Evolutionary conservation across 2,113 vertebrate species (phyloP).

Genomic region (Myotis lucifugus): DNA sequence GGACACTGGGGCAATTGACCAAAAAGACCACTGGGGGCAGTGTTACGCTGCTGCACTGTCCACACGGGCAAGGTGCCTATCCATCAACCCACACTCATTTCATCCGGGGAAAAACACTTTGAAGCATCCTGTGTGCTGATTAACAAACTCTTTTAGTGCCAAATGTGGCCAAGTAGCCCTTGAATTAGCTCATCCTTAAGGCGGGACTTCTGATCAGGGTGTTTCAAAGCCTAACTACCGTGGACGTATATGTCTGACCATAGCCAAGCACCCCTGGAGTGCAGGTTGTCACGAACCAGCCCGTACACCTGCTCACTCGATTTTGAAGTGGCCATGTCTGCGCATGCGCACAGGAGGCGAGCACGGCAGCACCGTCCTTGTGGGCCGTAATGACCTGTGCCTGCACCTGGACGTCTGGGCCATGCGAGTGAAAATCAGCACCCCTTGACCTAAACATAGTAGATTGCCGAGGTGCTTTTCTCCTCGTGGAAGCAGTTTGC

Average conservation of each 20-base stretch:
- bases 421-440: rapidly evolving
- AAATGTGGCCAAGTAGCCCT: not conserved
- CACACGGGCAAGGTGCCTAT: not conserved
- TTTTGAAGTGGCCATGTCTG: not conserved
- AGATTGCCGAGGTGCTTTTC: no score
- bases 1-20: not conserved
- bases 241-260: not conserved
- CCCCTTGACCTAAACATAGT: no score
- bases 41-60: not conserved
- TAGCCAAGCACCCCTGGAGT: no score
- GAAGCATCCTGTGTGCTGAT: not conserved
- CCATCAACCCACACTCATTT: not conserved
- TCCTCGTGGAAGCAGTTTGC: not conserved
- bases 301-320: not conserved
- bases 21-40: not conserved
- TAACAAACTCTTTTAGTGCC: not conserved
- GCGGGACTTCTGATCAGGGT: not conserved
- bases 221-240: not conserved
- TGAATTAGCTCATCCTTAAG: not conserved
- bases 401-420: rapidly evolving
- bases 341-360: not conserved
- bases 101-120: not conserved
- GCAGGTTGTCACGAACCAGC: no score
- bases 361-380: rapidly evolving
- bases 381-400: no score